Base-by-base conservation (phyloP, 2,888 invertebrate species). In the Hipparchia sbordonii region DNA sequence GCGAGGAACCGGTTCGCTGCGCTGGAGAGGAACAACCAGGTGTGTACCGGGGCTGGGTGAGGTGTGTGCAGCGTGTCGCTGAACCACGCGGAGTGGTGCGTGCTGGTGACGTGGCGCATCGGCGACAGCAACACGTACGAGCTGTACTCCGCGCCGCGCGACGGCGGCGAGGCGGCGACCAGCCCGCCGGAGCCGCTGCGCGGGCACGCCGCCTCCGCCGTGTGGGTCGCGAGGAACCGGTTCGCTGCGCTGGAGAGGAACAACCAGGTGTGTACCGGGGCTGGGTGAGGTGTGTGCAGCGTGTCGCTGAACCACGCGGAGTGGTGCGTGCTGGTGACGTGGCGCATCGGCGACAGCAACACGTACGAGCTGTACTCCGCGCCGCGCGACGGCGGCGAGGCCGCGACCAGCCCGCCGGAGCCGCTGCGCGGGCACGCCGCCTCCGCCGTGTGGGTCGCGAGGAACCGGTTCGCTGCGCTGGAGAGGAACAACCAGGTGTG, bases 1-100 rank as follows among this genome's bases (percentile, higher is more conserved):
- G 99, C 99, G 0, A 95, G 99, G 81, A 99, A 99, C 91, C 94
- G 99, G 70, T 99, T 99, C 92, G 99, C 99, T 0, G 99, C 99
- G 0, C 94, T 99, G 6, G 99, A 99, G 88, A 96, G 98, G 84
- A 97, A 97, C 71, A 98, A 98, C 86, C 97, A 98, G 86, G 96
- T 97, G 23, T 3, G 70, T 23, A 23, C 23, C 23, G 23, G 23
- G 23, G 23, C 23, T 23, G 23, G 23, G 23, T 23, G 23, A 23
- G 23, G 23, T 23, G 23, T 23, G 23, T 23, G 23, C 23, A 23
- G 23, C 23, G 23, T 23, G 23, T 23, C 23, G 23, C 23, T 23
- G 23, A 23, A 23, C 23, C 99, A 98, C 78, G 99, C 99, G 12
- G 98, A 99, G 84, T 98, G 99, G 94, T 97, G 98, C 52, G 97